Conservation (phyloP, 2,113 vertebrate genomes). For the Stegastes partitus region DNA sequence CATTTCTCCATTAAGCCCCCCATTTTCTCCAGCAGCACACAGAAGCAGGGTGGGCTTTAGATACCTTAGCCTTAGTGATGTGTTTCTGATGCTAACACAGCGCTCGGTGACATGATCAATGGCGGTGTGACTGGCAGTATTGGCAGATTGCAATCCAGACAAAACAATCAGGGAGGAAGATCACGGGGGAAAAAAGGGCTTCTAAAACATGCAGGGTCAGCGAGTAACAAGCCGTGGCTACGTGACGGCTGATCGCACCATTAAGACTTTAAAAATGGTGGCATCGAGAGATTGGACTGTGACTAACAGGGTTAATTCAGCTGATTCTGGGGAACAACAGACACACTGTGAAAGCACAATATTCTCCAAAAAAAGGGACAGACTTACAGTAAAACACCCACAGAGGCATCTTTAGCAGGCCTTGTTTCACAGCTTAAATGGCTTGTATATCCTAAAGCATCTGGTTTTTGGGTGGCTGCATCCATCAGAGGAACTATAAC, state of each 20-base stretch:
- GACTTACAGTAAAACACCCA: neutral
- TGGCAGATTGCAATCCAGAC: slow-evolving; percentile 18
- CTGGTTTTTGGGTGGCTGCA: slow-evolving; percentile 10
- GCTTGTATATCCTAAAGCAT: neutral
- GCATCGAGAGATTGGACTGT: neutral
- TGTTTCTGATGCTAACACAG: slow-evolving; percentile 20
- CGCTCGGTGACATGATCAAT: slow-evolving; percentile 34
- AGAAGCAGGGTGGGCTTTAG: slow-evolving; percentile 16
- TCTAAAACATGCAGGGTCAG: slow-evolving; percentile 29
- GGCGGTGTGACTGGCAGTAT: slow-evolving; percentile 38
- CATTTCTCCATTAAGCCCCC: slow-evolving; percentile 14
- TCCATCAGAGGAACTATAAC: slow-evolving; percentile 22
- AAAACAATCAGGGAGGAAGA: slow-evolving; percentile 30
- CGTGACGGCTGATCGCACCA: slow-evolving; percentile 1
- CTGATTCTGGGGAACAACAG: neutral
- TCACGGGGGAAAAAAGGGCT: neutral
- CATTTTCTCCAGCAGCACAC: neutral
- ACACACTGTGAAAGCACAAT: neutral
- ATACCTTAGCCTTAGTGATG: neutral
- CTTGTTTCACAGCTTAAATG: neutral
- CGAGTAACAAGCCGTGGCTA: neutral
- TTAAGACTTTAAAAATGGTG: neutral
- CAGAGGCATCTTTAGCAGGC: neutral
- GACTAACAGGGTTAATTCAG: neutral
- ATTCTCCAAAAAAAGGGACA: neutral